These are phyloP conservation scores for Alethe castanea DNA, from an alignment of 2,113 vertebrate genomes.

Conservation along the genomic window DNA sequence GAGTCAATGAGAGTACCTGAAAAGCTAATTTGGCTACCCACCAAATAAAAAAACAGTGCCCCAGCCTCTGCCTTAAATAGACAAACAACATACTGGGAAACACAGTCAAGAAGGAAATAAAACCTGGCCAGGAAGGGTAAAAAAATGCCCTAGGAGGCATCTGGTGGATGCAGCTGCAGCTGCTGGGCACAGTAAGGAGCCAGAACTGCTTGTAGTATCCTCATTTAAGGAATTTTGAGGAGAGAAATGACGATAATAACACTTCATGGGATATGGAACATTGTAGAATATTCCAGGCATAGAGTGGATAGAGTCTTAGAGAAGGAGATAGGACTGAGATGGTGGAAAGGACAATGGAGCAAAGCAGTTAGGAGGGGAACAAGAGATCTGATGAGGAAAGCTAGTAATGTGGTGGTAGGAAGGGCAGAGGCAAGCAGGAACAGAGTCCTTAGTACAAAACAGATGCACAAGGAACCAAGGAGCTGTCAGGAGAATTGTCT, in stretches of 20 bases:
- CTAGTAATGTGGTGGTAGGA: fast-evolving
- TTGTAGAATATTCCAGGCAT: neutral
- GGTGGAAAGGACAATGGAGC: neutral
- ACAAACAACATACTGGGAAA: neutral
- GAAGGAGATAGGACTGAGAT: neutral
- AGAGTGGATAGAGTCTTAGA: neutral
- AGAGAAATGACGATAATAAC: neutral
- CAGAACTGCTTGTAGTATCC: neutral
- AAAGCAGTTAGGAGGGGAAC: neutral
- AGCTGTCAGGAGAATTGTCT: neutral
- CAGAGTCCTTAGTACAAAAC: neutral
- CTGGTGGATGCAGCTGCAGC: neutral
- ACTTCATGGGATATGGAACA: neutral
- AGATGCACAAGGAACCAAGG: neutral
- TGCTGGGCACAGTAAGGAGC: neutral
- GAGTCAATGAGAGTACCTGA: neutral
- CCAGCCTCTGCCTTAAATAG: neutral
- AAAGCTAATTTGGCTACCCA: neutral
- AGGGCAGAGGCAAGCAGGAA: neutral
- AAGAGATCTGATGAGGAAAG: neutral
- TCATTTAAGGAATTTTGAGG: neutral
- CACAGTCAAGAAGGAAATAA: neutral
- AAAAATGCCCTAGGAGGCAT: neutral
- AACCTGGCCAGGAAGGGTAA: neutral
- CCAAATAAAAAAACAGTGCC: neutral